phyloP scores from a whole-genome alignment of 2,113 vertebrate species.

The Mixornis gularis region DNA sequence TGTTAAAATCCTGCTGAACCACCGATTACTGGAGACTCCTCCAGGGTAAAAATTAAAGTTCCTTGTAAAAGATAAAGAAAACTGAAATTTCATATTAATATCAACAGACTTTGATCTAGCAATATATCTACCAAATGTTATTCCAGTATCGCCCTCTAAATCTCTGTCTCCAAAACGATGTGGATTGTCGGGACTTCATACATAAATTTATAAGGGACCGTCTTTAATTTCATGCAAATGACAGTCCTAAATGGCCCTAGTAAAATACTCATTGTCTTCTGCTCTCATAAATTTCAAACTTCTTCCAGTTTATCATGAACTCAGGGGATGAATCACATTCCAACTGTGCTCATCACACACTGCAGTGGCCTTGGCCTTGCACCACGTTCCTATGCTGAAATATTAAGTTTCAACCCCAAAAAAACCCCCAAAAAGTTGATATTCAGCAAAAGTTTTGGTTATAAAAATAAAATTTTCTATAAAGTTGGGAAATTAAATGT shows the following conservation, averaged over 20 bases:
- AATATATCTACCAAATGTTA: constrained; percentile 24
- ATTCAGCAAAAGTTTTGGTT: neutral
- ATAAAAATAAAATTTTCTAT: neutral
- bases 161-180: constrained; percentile 1
- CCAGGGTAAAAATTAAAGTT: neutral
- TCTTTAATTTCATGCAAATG: constrained; percentile 60
- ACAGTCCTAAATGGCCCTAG: constrained; percentile 27
- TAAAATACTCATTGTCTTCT: constrained; percentile 30
- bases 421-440: neutral
- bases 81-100: constrained; percentile 27
- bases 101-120: constrained; percentile 35
- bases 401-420: neutral
- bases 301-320: neutral
- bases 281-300: constrained; percentile 7
- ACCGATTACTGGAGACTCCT: neutral
- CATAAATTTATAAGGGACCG: constrained; percentile 42
- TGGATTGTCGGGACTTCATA: constrained; percentile 33
- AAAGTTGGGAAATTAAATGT: neutral
- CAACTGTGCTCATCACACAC: neutral
- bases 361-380: neutral
- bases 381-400: neutral
- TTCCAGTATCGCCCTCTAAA: constrained; percentile 35
- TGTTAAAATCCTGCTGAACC: neutral
- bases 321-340: neutral
- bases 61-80: constrained; percentile 37